These are phyloP conservation scores for Phalacrocorax brasilianus DNA, from an alignment of 2,113 vertebrate genomes.

Conservation along the genomic window DNA sequence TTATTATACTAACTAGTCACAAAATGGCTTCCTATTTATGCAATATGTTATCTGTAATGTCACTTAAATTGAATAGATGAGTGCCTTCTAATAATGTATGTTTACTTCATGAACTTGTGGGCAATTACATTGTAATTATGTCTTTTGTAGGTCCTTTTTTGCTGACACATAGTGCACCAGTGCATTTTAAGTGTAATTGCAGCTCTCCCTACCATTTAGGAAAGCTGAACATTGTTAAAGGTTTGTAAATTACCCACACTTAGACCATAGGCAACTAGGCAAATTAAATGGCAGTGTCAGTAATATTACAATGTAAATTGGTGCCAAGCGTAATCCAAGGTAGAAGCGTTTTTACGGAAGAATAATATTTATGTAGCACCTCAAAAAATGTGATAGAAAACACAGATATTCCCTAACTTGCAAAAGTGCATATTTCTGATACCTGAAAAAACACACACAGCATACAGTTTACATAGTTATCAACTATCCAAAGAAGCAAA, in stretches of 20 bases:
- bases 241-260: conserved; percentile 82
- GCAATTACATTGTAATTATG: conserved; percentile 84
- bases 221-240: conserved; percentile 78
- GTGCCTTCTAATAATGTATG: conserved; percentile 81
- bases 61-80: conserved; percentile 78
- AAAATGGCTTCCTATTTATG: conserved; percentile 79
- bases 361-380: conserved; percentile 31
- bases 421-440: neutral
- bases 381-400: conserved; percentile 12
- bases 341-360: conserved; percentile 61
- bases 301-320: conserved; percentile 74
- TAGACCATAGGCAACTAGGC: conserved; percentile 77
- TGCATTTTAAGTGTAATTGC: conserved; percentile 81
- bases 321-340: conserved; percentile 59
- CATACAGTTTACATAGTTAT: neutral
- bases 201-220: conserved; percentile 78
- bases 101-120: conserved; percentile 82
- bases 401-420: neutral
- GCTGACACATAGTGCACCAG: conserved; percentile 76
- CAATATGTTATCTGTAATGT: conserved; percentile 76
- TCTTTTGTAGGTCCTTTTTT: conserved; percentile 80
- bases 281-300: conserved; percentile 77
- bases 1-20: conserved; percentile 77
- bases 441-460: neutral
- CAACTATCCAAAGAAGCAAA: neutral